Conservation (phyloP, 2,888 invertebrate genomes). For the Hirtodrosophila confusa region DNA sequence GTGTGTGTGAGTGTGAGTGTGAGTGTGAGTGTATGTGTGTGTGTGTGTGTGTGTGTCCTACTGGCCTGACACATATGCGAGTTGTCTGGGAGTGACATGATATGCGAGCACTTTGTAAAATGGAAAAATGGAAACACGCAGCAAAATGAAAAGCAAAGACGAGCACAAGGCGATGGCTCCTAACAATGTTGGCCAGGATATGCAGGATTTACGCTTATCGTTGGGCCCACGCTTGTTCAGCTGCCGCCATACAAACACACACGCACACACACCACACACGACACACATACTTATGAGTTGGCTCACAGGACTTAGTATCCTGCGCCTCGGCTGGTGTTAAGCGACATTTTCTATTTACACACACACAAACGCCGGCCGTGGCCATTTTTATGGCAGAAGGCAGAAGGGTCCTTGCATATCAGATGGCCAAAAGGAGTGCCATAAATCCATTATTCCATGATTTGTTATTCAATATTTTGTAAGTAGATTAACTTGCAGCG, state of each 20-base stretch:
- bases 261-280: background rate
- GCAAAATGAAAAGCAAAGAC: slow-evolving; percentile 59
- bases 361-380: slow-evolving; percentile 40
- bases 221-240: slow-evolving; percentile 41
- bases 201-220: slow-evolving; percentile 76
- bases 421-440: slow-evolving; percentile 72
- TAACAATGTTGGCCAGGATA: slow-evolving; percentile 72
- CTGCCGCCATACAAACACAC: slow-evolving; percentile 29
- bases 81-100: slow-evolving; percentile 79
- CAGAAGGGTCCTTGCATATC: slow-evolving; percentile 53
- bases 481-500: slow-evolving; percentile 81
- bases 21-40: slow-evolving; percentile 32
- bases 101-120: slow-evolving; percentile 81
- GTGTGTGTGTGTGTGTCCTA: slow-evolving; percentile 40
- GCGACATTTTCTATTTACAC: slow-evolving; percentile 72
- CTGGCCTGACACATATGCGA: slow-evolving; percentile 74
- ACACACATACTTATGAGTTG: slow-evolving; percentile 15
- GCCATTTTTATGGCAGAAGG: slow-evolving; percentile 64
- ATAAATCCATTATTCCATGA: slow-evolving; percentile 82
- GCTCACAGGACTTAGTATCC: slow-evolving; percentile 39
- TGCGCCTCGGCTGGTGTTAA: slow-evolving; percentile 30
- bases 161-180: slow-evolving; percentile 23
- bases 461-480: slow-evolving; percentile 83
- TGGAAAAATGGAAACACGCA: slow-evolving; percentile 68
- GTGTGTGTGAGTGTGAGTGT: slow-evolving; percentile 18